Evolutionary conservation across 2,113 vertebrate genomes (phyloP).

Genomic region (Felis catus): F.catus_Fca126_mat1.0 CM031416.1:110668501-110669000

Average conservation of each 20-base stretch:
- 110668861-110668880: too few species aligned
- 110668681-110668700: not conserved
- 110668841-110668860: not conserved
- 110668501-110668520: not conserved
- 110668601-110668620: not conserved
- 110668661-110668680: conserved; percentile 14
- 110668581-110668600: not conserved
- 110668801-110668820: not conserved
- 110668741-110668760: not conserved
- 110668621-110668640: not conserved
- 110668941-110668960: too few species aligned
- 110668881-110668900: too few species aligned
- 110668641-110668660: not conserved
- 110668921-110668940: too few species aligned
- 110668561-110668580: not conserved
- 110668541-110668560: not conserved
- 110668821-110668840: not conserved
- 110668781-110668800: not conserved
- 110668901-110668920: too few species aligned
- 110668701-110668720: conserved; percentile 5
- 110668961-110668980: too few species aligned
- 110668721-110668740: not conserved
- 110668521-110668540: not conserved
- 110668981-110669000: too few species aligned
- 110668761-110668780: not conserved